Evolutionary conservation across 2,113 vertebrate genomes (phyloP).

Genomic region (Poeciliopsis occidentalis): DNA sequence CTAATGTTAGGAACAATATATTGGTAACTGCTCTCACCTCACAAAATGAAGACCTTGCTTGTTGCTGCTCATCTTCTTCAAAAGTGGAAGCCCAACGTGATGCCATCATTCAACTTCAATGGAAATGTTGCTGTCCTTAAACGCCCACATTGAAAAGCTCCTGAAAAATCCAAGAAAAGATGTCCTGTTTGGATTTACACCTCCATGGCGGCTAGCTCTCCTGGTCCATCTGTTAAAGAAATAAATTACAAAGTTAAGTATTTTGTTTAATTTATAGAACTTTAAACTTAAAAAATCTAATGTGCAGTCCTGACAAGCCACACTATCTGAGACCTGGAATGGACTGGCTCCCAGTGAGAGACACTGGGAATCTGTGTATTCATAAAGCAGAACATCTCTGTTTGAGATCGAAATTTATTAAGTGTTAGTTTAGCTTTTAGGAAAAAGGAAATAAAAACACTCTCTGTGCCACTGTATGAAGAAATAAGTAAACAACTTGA

Average conservation of each 20-base stretch:
- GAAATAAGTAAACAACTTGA: no score
- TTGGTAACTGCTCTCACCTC: conserved; percentile 81
- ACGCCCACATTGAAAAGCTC: conserved; percentile 82
- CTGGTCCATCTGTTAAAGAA: conserved; percentile 50
- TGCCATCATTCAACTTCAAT: conserved; percentile 91
- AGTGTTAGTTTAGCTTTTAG: not conserved
- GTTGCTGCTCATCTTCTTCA: conserved; percentile 83
- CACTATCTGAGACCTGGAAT: no score
- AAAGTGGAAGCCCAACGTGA: conserved; percentile 84
- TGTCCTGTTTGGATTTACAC: conserved; percentile 27
- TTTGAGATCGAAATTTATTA: no score
- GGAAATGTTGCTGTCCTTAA: conserved; percentile 77
- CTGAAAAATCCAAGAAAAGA: conserved; percentile 41
- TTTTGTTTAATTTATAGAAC: not conserved
- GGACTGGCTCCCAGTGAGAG: no score
- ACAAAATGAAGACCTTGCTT: conserved; percentile 70
- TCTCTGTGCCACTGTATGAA: not conserved
- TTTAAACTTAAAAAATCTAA: not conserved
- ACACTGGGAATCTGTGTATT: no score
- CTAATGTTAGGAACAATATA: not conserved
- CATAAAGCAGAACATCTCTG: no score
- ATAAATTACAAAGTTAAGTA: not conserved
- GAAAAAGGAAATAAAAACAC: not conserved
- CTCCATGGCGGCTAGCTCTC: conserved; percentile 35
- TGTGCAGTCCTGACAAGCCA: not conserved